Evolutionary conservation across 2,113 vertebrate species (phyloP), one percentile per base, ranked within the genome.

Genomic region (Galemys pyrenaicus): DNA sequence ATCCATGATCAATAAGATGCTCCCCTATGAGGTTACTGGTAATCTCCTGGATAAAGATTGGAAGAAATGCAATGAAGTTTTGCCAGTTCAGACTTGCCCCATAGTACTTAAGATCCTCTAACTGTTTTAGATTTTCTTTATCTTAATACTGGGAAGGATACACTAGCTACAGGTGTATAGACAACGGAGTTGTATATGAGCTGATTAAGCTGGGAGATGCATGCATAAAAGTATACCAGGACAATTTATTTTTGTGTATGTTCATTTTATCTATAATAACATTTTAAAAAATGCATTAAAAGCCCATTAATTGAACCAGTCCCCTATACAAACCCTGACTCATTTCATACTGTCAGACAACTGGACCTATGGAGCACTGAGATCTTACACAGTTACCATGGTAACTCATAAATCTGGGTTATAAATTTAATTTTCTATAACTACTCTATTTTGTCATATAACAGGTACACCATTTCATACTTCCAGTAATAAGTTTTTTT

Each of bases 41-140:
- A 39, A 37, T n/a, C 8, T 44, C 39, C 6, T 83, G 56, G 44
- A 2, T 26, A 16, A 6, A 60, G 10, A 51, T 0, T 19, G 41
- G 26, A 65, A 19, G 1, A 37, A 51, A 2, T 17, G 0, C 1
- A 58, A 4, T 90, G 37, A 62, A 65, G 2, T 20, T 58, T 35
- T 39, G 10, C 3, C 19, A 35, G 17, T 20, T 79, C 26, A 62
- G 37, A n/a, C 65, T 79, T 58, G 5, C 5, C 11, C 10, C n/a
- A 5, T 28, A 15, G 32, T 71, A 30, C n/a, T 64, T 46, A 54
- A 35, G 11, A 56, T 56, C 54, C 17, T 54, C 51, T 51, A 51
- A 51, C 49, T 83, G 10, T 75, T 67, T 82, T 8, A 13, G 24
- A 82, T 74, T 88, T 86, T 94, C 82, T 62, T 88, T 44, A 82